phyloP scores from a whole-genome alignment of 2,797 vertebrate species.

The Pangasius sanitwongsei region DNA sequence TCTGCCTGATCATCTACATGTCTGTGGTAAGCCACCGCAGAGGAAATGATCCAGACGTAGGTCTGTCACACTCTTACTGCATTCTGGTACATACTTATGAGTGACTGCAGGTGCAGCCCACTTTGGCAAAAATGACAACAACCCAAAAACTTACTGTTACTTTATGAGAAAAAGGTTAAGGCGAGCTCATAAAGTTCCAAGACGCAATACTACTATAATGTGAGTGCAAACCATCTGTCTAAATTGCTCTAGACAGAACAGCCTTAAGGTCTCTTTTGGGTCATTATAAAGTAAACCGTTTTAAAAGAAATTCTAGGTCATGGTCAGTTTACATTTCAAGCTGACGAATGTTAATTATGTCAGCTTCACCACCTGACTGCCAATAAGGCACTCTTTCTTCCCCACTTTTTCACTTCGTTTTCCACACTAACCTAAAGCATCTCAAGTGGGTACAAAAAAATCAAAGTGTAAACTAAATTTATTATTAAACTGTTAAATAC shows the following conservation, averaged over 20 bases:
- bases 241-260: background rate
- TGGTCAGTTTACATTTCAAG: constrained; percentile 13
- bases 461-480: constrained; percentile 14
- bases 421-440: background rate
- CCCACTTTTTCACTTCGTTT: background rate
- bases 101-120: background rate
- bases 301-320: constrained; percentile 12
- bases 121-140: background rate
- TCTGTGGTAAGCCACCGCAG: constrained; percentile 26
- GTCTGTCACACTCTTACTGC: background rate
- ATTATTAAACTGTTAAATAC: constrained; percentile 13
- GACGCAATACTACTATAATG: background rate
- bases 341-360: background rate
- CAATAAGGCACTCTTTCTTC: background rate
- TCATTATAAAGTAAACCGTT: background rate
- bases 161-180: background rate
- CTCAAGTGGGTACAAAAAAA: background rate
- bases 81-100: constrained; percentile 3
- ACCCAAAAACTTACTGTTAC: background rate
- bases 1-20: constrained; percentile 40
- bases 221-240: background rate
- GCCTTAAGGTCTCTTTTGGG: background rate
- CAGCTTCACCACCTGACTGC: constrained; percentile 8
- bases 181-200: background rate
- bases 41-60: constrained; percentile 25